These are phyloP conservation scores for Aphelenchoides besseyi DNA, from an alignment of 1,140 invertebrate genomes.

Conservation along the genomic window DNA sequence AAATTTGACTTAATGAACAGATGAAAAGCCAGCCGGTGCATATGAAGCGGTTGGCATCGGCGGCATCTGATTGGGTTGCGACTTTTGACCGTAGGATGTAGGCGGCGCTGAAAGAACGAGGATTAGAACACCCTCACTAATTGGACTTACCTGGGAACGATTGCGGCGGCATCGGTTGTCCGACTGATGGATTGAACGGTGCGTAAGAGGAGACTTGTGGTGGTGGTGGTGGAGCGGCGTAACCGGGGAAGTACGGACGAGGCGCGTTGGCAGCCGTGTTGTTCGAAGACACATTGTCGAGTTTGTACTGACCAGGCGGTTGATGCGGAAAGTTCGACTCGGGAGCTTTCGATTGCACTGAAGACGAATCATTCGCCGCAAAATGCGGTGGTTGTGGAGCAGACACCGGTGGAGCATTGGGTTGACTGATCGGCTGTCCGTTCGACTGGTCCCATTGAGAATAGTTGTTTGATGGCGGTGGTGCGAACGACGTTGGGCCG, in stretches of 20 bases:
- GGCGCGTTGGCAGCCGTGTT: constrained; percentile 39
- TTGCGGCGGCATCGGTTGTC: neutral
- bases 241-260: constrained; percentile 49
- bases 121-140: too few species aligned
- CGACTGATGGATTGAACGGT: neutral
- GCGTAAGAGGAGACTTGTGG: neutral
- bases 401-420: too few species aligned
- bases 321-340: neutral
- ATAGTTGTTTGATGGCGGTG: too few species aligned
- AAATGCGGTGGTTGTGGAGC: neutral
- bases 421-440: constrained; percentile 7
- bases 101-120: too few species aligned
- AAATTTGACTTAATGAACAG: too few species aligned
- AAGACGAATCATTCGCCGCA: neutral
- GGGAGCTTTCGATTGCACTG: constrained; percentile 8
- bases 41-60: constrained; percentile 15
- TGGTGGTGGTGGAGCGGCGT: constrained; percentile 49
- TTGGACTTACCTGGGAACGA: too few species aligned
- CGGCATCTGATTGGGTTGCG: constrained; percentile 5
- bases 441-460: too few species aligned
- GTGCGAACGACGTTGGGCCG: neutral
- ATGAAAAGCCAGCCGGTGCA: constrained; percentile 3
- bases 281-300: neutral
- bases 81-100: too few species aligned
- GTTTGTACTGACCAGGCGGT: neutral